phyloP scores from a whole-genome alignment of 2,113 vertebrate genomes.

The Amblyornis subalaris region DNA sequence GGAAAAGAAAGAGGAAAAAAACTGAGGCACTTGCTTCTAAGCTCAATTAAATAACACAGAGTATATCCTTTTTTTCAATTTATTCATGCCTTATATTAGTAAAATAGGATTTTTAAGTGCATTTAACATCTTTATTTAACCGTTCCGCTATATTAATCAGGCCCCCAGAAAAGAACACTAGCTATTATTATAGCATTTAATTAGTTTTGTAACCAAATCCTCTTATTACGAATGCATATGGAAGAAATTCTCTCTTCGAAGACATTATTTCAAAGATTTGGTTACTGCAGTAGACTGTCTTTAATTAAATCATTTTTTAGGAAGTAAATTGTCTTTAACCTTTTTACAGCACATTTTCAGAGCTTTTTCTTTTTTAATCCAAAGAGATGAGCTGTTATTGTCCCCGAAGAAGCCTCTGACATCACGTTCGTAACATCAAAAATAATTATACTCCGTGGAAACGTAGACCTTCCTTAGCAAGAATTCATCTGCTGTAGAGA shows the following conservation, averaged over 20 bases:
- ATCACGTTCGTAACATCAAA: constrained; percentile 58
- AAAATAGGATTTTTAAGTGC: constrained; percentile 66
- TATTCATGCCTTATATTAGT: constrained; percentile 67
- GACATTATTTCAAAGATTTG: constrained; percentile 64
- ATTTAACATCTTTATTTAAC: constrained; percentile 70
- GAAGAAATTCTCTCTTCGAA: constrained; percentile 60
- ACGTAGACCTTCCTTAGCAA: constrained; percentile 44
- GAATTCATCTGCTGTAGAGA: constrained; percentile 47
- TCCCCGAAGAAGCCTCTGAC: constrained; percentile 67
- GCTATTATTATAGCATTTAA: constrained; percentile 68
- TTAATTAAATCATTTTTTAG: constrained; percentile 66
- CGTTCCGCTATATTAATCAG: constrained; percentile 68
- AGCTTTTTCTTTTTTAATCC: constrained; percentile 68
- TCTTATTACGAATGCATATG: constrained; percentile 60
- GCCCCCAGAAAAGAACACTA: constrained; percentile 66
- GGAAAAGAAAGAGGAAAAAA: neutral
- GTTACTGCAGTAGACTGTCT: constrained; percentile 64
- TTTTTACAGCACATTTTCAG: constrained; percentile 63
- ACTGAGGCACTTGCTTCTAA: constrained; percentile 55
- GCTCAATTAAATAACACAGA: constrained; percentile 57
- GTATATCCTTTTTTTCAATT: constrained; percentile 57
- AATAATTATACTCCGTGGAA: constrained; percentile 52
- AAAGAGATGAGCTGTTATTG: constrained; percentile 68
- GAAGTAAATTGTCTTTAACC: constrained; percentile 69
- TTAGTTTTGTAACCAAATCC: constrained; percentile 73